Evolutionary conservation across 2,113 vertebrate species (phyloP).

Genomic region (Sardina pilchardus): DNA sequence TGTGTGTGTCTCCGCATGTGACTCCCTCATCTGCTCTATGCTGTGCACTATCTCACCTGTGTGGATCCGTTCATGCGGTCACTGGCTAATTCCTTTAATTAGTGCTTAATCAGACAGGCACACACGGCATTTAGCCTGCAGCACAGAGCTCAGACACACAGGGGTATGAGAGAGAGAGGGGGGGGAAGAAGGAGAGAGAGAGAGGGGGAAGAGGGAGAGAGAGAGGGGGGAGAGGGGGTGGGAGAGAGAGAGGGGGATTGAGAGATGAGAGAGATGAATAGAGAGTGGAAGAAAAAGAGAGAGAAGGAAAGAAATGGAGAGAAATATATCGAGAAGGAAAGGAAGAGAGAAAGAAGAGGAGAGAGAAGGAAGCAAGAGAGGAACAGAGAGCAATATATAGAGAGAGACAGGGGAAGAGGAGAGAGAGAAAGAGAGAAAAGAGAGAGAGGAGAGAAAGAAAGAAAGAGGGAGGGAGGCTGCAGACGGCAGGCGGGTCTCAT

Average conservation of each 20-base stretch:
- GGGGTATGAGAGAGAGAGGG: not conserved
- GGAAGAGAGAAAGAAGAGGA: not conserved
- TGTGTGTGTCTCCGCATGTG: constrained; percentile 2
- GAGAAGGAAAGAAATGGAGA: not conserved
- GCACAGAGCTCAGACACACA: constrained; percentile 41
- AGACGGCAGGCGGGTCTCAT: not conserved
- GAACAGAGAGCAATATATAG: not conserved
- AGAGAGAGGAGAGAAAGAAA: not conserved
- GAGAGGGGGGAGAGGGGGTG: no score
- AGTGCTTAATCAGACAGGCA: constrained; percentile 45
- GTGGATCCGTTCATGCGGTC: constrained; percentile 14
- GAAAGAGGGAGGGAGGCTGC: not conserved
- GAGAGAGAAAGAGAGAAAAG: not conserved
- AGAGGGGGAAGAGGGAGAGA: not conserved
- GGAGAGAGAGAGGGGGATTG: not conserved
- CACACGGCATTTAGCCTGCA: constrained; percentile 43
- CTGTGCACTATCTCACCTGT: not conserved
- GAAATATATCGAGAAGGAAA: not conserved
- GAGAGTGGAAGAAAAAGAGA: not conserved
- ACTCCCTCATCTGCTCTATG: not conserved
- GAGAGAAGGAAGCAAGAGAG: not conserved
- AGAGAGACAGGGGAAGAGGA: not conserved
- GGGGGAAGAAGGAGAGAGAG: not conserved
- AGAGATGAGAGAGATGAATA: not conserved
- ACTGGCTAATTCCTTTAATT: constrained; percentile 52